A percentile compares a stretch with the other conserved stretches of the same genome.
These are phyloP conservation scores for Hippopotamyrus pictus DNA, from an alignment of 2,797 vertebrate genomes.

Conservation along the genomic window DNA sequence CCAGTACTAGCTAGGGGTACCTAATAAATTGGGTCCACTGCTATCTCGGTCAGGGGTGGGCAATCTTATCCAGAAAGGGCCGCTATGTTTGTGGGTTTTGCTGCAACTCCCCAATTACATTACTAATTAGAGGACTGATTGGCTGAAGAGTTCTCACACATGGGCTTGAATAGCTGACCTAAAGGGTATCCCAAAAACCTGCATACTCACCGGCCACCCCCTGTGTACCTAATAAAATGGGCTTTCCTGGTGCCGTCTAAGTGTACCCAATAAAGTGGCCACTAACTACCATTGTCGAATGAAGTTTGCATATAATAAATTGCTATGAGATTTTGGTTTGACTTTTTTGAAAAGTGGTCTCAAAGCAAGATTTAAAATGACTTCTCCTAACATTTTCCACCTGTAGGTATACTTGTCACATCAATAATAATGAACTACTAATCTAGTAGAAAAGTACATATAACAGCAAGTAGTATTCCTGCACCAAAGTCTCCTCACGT, in stretches of 20 bases:
- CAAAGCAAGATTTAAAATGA: not conserved
- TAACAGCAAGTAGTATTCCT: not conserved
- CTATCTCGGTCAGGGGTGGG: not conserved
- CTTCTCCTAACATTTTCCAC: not conserved
- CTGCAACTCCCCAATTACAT: not conserved
- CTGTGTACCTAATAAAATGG: not conserved
- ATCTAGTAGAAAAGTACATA: not conserved
- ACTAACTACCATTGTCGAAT: not conserved
- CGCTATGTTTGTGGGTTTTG: not conserved
- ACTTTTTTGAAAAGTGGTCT: not conserved
- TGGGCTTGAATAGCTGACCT: not conserved
- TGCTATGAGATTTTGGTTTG: not conserved
- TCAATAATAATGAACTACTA: not conserved
- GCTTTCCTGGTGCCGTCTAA: not conserved
- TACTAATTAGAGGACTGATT: not conserved
- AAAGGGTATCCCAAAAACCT: not conserved
- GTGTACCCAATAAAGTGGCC: not conserved
- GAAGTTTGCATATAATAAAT: not conserved
- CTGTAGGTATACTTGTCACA: not conserved
- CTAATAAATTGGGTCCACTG: not conserved
- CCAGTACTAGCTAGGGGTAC: not conserved
- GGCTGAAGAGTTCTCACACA: not conserved
- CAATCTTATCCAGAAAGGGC: not conserved
- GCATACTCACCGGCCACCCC: not conserved
- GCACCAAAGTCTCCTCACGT: not conserved